Conservation (phyloP, 2,888 invertebrate species). For the Schizotus pectinicornis region DNA sequence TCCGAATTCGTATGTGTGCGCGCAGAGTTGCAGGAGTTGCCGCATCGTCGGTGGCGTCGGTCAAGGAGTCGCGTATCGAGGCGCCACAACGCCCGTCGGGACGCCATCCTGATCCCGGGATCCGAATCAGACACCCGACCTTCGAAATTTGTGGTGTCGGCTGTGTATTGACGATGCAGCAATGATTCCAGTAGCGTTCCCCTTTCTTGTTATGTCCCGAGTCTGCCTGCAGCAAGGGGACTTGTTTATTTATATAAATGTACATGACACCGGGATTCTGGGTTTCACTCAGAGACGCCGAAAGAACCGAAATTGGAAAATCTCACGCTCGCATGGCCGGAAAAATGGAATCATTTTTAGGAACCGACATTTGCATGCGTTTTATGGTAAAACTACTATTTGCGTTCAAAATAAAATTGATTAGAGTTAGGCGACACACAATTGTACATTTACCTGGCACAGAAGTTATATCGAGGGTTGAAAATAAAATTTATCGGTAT, state of each 20-base stretch:
- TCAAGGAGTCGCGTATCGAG: constrained; percentile 30
- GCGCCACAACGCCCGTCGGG: constrained; percentile 41
- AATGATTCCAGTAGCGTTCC: constrained; percentile 1
- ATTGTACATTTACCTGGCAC: too few species aligned
- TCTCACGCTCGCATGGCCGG: too few species aligned
- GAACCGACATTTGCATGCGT: too few species aligned
- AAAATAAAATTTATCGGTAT: too few species aligned
- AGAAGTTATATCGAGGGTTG: too few species aligned
- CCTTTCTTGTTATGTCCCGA: constrained; percentile 6
- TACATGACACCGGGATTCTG: constrained; percentile 3
- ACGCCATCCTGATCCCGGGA: constrained; percentile 24
- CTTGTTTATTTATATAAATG: constrained; percentile 20
- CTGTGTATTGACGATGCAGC: too few species aligned
- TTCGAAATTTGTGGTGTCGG: constrained; percentile 9
- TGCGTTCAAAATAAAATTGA: too few species aligned
- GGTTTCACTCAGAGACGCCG: too few species aligned
- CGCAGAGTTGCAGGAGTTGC: constrained; percentile 27
- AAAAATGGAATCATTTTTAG: too few species aligned
- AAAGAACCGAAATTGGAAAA: too few species aligned
- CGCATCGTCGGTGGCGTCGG: constrained; percentile 26
- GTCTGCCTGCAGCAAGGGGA: constrained; percentile 3
- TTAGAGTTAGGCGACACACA: too few species aligned
- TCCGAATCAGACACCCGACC: constrained; percentile 18
- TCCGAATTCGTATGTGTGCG: constrained; percentile 25
- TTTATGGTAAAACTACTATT: too few species aligned